Conservation (phyloP, 2,797 vertebrate genomes). For the Brotula barbata region DNA sequence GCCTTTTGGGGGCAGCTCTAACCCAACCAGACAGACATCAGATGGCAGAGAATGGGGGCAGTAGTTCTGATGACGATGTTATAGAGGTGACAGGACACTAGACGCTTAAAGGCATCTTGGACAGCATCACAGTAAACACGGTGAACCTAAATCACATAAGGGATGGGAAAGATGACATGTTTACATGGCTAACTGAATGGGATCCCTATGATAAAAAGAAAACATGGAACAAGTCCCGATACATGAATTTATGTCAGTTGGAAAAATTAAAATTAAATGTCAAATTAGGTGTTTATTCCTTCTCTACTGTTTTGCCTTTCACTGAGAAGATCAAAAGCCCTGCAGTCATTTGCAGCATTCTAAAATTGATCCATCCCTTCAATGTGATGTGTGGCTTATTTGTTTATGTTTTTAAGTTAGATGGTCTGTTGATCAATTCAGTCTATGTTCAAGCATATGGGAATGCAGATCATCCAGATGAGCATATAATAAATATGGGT, state of each 20-base stretch:
- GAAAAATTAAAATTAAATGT: not conserved
- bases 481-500: conserved; percentile 18
- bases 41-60: conserved; percentile 87
- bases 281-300: not conserved
- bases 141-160: conserved; percentile 28
- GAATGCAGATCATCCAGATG: conserved; percentile 7
- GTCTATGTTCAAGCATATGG: too few species aligned
- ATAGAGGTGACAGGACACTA: conserved; percentile 97
- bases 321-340: not conserved
- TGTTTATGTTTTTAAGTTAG: not conserved
- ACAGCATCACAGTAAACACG: conserved; percentile 7
- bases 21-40: conserved; percentile 82
- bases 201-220: not conserved
- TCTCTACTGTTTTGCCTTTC: not conserved
- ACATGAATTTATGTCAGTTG: not conserved
- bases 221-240: not conserved
- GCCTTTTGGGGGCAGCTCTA: conserved; percentile 81
- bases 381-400: not conserved
- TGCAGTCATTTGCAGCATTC: not conserved
- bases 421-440: too few species aligned
- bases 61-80: conserved; percentile 96
- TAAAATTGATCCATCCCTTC: not conserved
- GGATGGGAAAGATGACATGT: conserved; percentile 45
- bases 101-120: conserved; percentile 26
- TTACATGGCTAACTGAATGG: conserved; percentile 13